A percentile compares a stretch with the other conserved stretches of the same genome.
Conservation (phyloP, 2,888 invertebrate species). For the Euproctis similis region DNA sequence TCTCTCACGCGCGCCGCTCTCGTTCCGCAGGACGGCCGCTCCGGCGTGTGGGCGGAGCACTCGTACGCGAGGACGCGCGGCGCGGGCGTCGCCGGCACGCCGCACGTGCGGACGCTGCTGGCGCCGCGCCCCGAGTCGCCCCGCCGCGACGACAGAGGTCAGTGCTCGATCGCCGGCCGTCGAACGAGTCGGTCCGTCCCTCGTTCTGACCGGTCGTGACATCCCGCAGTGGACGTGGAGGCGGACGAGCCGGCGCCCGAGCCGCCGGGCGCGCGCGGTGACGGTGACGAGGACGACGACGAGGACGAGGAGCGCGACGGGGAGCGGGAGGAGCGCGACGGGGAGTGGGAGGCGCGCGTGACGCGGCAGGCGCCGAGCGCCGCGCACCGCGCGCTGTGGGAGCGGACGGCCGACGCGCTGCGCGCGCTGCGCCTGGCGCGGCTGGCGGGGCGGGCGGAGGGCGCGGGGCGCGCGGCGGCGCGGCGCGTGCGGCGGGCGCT, state of each 20-base stretch:
- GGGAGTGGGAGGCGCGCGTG: conserved; percentile 39
- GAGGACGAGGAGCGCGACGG: conserved; percentile 24
- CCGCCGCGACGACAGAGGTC: conserved; percentile 10
- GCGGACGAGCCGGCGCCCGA: conserved; percentile 11
- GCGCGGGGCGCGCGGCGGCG: conserved; percentile 10
- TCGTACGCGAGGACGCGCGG: conserved; percentile 49
- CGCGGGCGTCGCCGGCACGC: conserved; percentile 31
- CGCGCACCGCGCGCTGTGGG: conserved; percentile 36
- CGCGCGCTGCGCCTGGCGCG: conserved; percentile 31
- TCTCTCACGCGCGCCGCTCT: not conserved
- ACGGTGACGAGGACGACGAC: conserved; percentile 6
- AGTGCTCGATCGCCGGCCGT: conserved; percentile 7
- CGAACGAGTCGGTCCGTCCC: conserved; percentile 29
- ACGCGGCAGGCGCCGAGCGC: conserved; percentile 33
- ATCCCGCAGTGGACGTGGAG: conserved; percentile 19
- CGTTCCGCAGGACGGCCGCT: conserved; percentile 24
- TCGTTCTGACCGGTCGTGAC: conserved; percentile 32
- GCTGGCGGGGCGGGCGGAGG: conserved; percentile 28
- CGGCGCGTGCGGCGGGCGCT: conserved; percentile 23
- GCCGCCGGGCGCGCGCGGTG: conserved; percentile 12
- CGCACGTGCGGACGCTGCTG: conserved; percentile 9
- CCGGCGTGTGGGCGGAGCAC: conserved; percentile 58
- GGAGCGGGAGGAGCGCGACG: conserved; percentile 32
- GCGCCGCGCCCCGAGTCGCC: conserved; percentile 17
- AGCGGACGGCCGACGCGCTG: conserved; percentile 26